phyloP scores from a whole-genome alignment of 1,140 invertebrate genomes.

The Oscheius sp. region DNA sequence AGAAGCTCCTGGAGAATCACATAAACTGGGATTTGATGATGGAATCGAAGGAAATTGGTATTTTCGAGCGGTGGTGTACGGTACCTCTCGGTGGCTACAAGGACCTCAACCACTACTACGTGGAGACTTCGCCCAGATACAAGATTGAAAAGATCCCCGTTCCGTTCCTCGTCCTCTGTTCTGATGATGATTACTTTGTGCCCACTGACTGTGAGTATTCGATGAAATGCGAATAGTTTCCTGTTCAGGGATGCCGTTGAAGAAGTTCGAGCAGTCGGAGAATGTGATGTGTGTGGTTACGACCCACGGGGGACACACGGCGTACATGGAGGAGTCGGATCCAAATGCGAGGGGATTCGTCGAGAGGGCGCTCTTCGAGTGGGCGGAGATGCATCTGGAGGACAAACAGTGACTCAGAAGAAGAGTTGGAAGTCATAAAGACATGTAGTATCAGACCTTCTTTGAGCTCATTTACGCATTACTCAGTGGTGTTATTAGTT shows the following conservation, averaged over 20 bases:
- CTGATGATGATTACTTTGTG: conserved; percentile 40
- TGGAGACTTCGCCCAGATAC: conserved; percentile 18
- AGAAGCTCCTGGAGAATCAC: conserved; percentile 36
- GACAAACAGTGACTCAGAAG: no score
- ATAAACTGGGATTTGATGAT: conserved; percentile 35
- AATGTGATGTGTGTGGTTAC: conserved; percentile 35
- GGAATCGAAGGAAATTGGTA: conserved; percentile 34
- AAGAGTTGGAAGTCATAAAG: no score
- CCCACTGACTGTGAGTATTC: conserved; percentile 38
- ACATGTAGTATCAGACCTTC: no score
- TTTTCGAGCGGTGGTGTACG: conserved; percentile 40
- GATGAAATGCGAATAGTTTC: no score
- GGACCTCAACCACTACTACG: conserved; percentile 34
- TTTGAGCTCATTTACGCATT: no score
- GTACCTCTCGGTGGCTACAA: conserved; percentile 26
- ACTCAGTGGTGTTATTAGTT: no score
- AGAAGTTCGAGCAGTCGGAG: conserved; percentile 25
- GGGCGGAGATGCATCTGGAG: conserved; percentile 20
- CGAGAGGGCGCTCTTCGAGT: conserved; percentile 18
- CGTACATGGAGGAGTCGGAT: conserved; percentile 40
- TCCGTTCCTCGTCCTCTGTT: conserved; percentile 31
- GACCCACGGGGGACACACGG: conserved; percentile 41
- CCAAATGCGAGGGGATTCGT: conserved; percentile 34
- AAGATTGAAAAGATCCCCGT: conserved; percentile 35
- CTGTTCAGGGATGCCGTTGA: conserved; percentile 37